These are phyloP conservation scores for Notarius lentiginosus DNA, from an alignment of 2,113 vertebrate genomes.

Conservation along the genomic window DNA sequence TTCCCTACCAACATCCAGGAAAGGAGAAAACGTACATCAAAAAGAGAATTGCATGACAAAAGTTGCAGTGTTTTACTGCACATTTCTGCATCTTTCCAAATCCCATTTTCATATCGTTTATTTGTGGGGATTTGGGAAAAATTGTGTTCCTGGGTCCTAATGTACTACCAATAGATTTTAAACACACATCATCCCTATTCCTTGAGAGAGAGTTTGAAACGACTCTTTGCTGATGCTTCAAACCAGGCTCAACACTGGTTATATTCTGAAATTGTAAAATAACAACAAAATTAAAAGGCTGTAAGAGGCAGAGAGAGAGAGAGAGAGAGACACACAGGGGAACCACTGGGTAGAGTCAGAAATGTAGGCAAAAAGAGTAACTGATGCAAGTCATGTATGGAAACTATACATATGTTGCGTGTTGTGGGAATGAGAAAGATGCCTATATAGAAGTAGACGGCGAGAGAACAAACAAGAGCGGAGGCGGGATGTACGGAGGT, in stretches of 20 bases:
- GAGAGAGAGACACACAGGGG: conserved; percentile 35
- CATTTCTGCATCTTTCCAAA: background rate
- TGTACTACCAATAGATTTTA: background rate
- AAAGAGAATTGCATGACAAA: background rate
- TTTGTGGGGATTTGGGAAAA: background rate
- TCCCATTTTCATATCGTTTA: background rate
- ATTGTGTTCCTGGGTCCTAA: background rate
- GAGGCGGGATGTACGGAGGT: conserved; percentile 57
- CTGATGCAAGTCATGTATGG: conserved; percentile 36
- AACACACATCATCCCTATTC: background rate
- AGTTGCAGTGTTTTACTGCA: background rate
- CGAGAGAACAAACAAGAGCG: conserved; percentile 41
- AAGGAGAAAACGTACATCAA: background rate
- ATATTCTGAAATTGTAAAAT: background rate
- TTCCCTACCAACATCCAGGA: background rate
- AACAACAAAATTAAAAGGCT: background rate
- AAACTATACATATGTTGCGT: conserved; percentile 45
- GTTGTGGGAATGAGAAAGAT: conserved; percentile 40
- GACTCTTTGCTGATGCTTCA: background rate
- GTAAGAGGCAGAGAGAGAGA: background rate
- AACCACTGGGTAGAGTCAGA: conserved; percentile 46
- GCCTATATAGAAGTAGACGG: conserved; percentile 31
- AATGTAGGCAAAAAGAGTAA: conserved; percentile 24
- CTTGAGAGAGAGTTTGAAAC: background rate
- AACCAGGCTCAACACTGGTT: background rate